Conservation (phyloP, 1,140 invertebrate species). For the Carcinoscorpius rotundicauda region DNA sequence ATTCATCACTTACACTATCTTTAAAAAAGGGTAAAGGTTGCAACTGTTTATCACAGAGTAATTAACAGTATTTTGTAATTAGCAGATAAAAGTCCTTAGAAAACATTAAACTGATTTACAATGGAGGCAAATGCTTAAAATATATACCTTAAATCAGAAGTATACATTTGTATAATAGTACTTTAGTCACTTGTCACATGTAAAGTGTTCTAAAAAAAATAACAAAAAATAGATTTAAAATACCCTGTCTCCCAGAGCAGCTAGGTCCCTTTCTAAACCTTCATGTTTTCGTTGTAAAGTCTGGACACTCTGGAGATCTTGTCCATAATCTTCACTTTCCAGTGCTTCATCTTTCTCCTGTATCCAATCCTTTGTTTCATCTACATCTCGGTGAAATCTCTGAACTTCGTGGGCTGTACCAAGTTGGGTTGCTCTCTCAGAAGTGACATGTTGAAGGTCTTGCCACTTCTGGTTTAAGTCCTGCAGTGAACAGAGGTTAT, state of each 20-base stretch:
- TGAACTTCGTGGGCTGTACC: constrained; percentile 98
- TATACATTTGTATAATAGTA: no score
- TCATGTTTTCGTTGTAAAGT: constrained; percentile 96
- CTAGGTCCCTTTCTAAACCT: constrained; percentile 90
- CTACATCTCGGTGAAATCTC: constrained; percentile 95
- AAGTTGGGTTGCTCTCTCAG: constrained; percentile 83
- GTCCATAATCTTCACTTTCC: constrained; percentile 90
- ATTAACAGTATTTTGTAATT: no score
- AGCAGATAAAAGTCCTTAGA: no score
- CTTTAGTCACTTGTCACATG: no score
- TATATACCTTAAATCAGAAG: no score
- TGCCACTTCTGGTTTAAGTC: constrained; percentile 91
- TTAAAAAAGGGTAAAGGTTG: no score
- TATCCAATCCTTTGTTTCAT: constrained; percentile 99
- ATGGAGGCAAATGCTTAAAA: no score
- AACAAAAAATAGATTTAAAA: no score
- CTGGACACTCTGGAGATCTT: constrained; percentile 92
- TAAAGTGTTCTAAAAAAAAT: no score
- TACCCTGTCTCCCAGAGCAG: constrained; percentile 88
- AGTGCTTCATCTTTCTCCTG: constrained; percentile 94
- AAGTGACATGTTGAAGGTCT: constrained; percentile 73
- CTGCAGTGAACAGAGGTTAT: constrained; percentile 28
- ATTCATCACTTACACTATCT: no score
- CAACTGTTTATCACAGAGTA: no score
- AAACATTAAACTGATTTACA: no score